Conservation (phyloP, 2,113 vertebrate genomes). For the Tapirus terrestris region DNA sequence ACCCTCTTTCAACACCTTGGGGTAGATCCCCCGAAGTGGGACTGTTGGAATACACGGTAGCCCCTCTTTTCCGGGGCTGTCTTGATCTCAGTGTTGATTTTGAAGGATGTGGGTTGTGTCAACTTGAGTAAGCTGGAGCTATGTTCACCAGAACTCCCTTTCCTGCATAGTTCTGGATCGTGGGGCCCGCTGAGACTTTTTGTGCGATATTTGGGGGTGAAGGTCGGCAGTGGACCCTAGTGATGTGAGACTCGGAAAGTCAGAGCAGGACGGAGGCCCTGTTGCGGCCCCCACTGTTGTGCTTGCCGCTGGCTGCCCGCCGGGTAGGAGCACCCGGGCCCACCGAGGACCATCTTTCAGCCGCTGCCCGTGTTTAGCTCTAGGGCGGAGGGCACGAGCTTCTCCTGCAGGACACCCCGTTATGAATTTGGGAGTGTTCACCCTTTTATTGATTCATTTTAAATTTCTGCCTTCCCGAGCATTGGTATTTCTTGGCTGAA, state of each 20-base stretch:
- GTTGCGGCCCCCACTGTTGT: rapidly evolving
- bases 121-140: not conserved
- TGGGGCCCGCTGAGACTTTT: not conserved
- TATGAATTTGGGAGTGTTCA: not conserved
- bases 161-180: rapidly evolving
- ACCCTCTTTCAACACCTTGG: not conserved
- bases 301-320: not conserved
- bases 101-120: not conserved
- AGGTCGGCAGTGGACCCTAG: too few relatives aligned
- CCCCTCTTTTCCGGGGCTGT: not conserved
- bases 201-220: not conserved
- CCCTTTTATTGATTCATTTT: not conserved
- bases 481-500: not conserved
- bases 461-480: too few relatives aligned
- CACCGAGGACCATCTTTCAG: not conserved
- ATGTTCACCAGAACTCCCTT: not conserved
- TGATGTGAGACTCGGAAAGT: not conserved
- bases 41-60: not conserved
- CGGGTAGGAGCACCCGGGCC: not conserved
- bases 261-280: rapidly evolving
- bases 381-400: rapidly evolving
- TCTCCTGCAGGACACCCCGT: rapidly evolving
- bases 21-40: not conserved
- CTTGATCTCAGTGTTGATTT: not conserved
- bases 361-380: too few relatives aligned